Conservation (phyloP, 2,113 vertebrate species). For the Dromaius novaehollandiae region DNA sequence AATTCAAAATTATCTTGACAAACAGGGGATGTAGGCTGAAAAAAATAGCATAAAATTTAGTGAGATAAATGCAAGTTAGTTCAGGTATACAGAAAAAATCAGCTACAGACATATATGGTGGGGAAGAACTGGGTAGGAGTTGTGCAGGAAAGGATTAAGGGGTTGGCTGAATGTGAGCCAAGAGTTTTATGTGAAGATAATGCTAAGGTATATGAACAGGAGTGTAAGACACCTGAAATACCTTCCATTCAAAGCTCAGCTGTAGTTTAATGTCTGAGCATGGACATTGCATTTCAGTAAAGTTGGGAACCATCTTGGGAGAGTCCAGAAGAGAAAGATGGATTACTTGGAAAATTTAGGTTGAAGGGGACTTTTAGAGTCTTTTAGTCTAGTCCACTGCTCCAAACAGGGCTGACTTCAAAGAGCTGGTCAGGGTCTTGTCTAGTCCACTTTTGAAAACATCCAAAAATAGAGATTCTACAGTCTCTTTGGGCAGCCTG, state of each 20-base stretch:
- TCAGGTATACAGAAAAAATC: neutral
- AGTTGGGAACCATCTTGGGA: neutral
- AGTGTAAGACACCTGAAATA: neutral
- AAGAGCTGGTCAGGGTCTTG: neutral
- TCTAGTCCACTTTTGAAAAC: neutral
- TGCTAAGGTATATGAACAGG: neutral
- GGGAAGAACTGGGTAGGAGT: neutral
- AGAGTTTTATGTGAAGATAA: neutral
- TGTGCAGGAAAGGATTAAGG: neutral
- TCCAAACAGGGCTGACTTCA: conserved; percentile 17
- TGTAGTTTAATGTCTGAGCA: neutral
- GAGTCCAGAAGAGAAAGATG: neutral
- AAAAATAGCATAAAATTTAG: neutral
- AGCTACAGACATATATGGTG: neutral
- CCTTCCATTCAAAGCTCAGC: neutral
- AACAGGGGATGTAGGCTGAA: conserved; percentile 9
- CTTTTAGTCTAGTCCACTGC: neutral
- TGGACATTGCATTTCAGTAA: neutral
- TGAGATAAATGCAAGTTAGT: neutral
- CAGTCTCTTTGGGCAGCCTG: neutral
- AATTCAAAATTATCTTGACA: conserved; percentile 43
- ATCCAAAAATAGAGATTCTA: neutral
- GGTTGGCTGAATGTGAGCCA: neutral
- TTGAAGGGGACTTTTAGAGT: neutral
- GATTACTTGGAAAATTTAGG: neutral